These are phyloP conservation scores for Oriolus oriolus DNA, from an alignment of 2,113 vertebrate species.

Conservation along the genomic window DNA sequence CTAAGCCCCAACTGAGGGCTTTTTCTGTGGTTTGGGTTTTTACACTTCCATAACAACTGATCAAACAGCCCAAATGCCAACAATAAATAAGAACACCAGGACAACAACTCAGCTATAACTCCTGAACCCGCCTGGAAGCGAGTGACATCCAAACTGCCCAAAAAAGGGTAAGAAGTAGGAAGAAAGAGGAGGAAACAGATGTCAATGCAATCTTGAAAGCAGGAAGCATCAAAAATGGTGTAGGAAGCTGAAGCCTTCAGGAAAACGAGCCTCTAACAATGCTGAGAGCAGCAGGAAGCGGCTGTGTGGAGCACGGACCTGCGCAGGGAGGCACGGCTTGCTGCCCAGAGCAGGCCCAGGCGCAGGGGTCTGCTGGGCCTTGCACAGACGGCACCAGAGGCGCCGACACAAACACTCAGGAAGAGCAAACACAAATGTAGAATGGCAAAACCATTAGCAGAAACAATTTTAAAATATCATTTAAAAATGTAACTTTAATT, in stretches of 20 bases:
- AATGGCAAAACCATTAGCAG: background rate
- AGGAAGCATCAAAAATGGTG: constrained; percentile 5
- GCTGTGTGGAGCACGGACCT: fast-evolving
- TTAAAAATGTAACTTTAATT: background rate
- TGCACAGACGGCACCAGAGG: fast-evolving
- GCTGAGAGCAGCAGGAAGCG: background rate
- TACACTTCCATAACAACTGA: background rate
- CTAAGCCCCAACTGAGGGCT: background rate
- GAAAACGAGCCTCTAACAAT: background rate
- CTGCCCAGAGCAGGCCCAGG: background rate
- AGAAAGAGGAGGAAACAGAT: constrained; percentile 42
- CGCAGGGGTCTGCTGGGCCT: background rate
- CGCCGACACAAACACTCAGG: background rate
- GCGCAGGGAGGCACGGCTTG: fast-evolving
- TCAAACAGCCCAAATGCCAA: background rate
- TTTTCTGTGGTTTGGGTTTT: background rate
- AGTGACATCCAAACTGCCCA: background rate
- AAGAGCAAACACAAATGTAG: background rate
- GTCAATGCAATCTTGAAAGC: background rate
- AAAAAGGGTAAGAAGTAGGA: background rate
- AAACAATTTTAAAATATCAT: too few relatives aligned
- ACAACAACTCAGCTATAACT: background rate
- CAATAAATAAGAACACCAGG: background rate
- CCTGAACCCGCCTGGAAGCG: background rate
- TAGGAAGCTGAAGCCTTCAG: constrained; percentile 5